Base-by-base conservation (phyloP, 2,888 invertebrate genomes). In the Drosophila anomelani region DNA sequence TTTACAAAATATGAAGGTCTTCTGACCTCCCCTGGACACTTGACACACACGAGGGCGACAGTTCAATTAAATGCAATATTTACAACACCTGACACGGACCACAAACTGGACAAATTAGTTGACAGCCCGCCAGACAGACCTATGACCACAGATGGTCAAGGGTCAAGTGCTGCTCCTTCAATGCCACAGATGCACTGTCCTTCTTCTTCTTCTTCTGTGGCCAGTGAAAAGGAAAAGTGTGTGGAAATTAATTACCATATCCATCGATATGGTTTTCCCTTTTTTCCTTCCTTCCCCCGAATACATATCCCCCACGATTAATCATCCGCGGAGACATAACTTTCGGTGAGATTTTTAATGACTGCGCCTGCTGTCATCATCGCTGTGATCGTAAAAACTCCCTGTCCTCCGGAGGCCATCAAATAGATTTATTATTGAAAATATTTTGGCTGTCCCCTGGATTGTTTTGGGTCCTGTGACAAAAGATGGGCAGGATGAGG, bases 381-480 rank as follows among this genome's bases (percentile, higher is more conserved):
- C 80, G 81, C 41, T 34, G 36, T 46, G 54, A 66, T 66, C 74
- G 66, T 73, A 73, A 73, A 85, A 83, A 77, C 81, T 77, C 23
- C 44, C 67, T 64, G 57, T 70, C 54, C 54, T 26, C 46, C 46
- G 63, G 64, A 76, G 75, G 55, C 85, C 85, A 89, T 88, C 85
- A 88, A 89, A 86, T 89, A 88, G 88, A 88, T 89, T 88, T 89
- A 88, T 88, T 88, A 88, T 89, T 87, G 83, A 86, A 86, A 86
- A 81, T 88, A 89, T 89, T 89, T 85, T 64, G 72, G 57, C 75
- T 77, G 78, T 36, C 74, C 69, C 74, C 74, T 77, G 78, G 83
- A 81, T 88, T 88, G 88, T 81, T 85, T 81, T 77, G 80, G 64
- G 51, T 70, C 77, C 88, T 82, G 77, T 78, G 32, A 32, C 39